Conservation (phyloP, 2,888 invertebrate genomes). For the Teleiodes luculella region DNA sequence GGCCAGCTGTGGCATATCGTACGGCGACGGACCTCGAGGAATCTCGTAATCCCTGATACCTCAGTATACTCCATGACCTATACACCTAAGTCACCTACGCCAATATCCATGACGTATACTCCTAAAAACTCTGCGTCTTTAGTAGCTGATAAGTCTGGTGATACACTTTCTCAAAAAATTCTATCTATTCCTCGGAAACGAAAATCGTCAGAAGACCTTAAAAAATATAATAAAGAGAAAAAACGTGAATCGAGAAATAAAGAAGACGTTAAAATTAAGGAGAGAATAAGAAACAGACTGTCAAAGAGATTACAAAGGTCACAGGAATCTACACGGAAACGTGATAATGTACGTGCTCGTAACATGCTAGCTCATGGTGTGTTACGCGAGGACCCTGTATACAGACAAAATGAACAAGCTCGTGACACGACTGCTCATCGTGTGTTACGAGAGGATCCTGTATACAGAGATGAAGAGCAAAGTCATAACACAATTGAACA, state of each 20-base stretch:
- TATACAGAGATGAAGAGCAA: conserved; percentile 4
- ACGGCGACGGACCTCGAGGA: too few species aligned
- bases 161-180: not conserved
- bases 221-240: conserved; percentile 29
- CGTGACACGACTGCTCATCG: conserved; percentile 9
- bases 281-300: conserved; percentile 6
- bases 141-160: too few species aligned
- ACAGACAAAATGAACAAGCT: conserved; percentile 5
- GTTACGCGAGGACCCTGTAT: conserved; percentile 9
- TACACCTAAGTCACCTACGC: conserved; percentile 6
- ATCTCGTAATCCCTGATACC: too few species aligned
- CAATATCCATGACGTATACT: not conserved
- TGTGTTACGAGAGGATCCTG: conserved; percentile 9
- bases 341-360: conserved; percentile 7
- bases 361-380: conserved; percentile 8
- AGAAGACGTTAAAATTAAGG: conserved; percentile 26
- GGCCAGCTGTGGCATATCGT: too few species aligned
- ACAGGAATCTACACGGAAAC: conserved; percentile 2
- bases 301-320: conserved; percentile 5
- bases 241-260: conserved; percentile 6
- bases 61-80: not conserved
- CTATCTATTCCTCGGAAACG: conserved; percentile 10
- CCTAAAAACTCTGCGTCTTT: too few species aligned
- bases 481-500: conserved; percentile 14
- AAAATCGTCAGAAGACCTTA: conserved; percentile 20